Base-by-base conservation (phyloP, 1,140 invertebrate species). In the Drosophila biarmipes region DNA sequence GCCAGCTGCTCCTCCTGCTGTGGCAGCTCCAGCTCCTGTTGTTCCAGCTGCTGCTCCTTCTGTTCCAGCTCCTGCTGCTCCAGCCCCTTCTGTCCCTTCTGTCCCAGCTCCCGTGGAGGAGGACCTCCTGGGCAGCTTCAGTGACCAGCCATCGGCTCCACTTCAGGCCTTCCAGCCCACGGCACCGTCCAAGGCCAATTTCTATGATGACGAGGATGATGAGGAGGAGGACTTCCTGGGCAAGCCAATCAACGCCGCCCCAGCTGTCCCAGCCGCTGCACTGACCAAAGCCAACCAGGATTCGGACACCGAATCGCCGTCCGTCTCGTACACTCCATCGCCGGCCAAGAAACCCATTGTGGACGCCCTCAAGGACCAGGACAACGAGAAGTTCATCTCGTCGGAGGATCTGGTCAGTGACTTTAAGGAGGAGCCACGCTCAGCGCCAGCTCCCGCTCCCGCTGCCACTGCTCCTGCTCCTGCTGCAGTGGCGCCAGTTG, bases 321-420 rank as follows among this genome's bases (percentile, higher is more conserved):
- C 92, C 57, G 77, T 90, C 21, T 91, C 90, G 19, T 90, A 78
- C 29, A 85, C 82, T 53, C 78, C 91, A 24, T 90, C 78, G 42
- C 79, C 91, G 74, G 72, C 91, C 63, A 91, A 91, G 40, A 91
- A 91, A 55, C 86, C 91, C 54, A 71, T 91, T 49, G 62, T 91
- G 27, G 90, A 87, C 68, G 91, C 91, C 6, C 73, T 91, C 4
- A 91, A 92, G 54, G 87, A 91, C 51, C 90, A 92, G 59, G 91
- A 92, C 48, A 91, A 91, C 69, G 91, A 92, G 37, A 85, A 92
- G 48, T 92, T 91, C 31, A 92, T 91, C 42, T 92, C 91, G 6
- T 92, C 91, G 53, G 91, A 92, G 71, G 91, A 92, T 77, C 62
- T 92, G 14, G 51, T 91, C 0, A 78, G 84, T 10, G 91, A 92